These are phyloP conservation scores for Osmoderma eremita DNA, from an alignment of 2,888 invertebrate species.

Conservation along the genomic window DNA sequence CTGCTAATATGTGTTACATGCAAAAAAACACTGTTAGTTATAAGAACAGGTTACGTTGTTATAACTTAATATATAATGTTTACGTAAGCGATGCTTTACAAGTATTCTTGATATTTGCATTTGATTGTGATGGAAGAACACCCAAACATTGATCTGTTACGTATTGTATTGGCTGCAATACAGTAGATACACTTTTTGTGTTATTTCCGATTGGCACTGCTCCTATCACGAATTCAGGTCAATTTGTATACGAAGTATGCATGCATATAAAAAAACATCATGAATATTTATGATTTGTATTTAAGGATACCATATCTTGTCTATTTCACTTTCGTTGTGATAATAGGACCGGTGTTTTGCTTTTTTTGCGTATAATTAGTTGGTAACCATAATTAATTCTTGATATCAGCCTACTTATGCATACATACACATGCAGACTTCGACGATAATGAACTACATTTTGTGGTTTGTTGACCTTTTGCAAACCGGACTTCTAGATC, in stretches of 20 bases:
- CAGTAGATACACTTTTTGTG: no score
- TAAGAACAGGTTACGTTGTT: no score
- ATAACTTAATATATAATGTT: no score
- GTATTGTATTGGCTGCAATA: no score
- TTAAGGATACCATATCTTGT: slow-evolving; percentile 13
- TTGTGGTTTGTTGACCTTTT: slow-evolving; percentile 8
- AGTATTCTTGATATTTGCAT: no score
- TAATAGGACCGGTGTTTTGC: background rate
- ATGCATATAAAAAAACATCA: background rate
- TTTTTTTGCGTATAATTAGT: slow-evolving; percentile 6
- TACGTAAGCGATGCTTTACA: no score
- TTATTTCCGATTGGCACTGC: background rate
- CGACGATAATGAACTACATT: background rate
- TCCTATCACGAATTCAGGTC: background rate
- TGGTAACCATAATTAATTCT: background rate
- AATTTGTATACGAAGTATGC: background rate
- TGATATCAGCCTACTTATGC: background rate
- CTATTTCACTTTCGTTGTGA: background rate
- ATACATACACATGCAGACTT: background rate
- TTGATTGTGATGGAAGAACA: no score
- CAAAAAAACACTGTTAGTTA: no score
- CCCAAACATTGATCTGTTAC: no score
- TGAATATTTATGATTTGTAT: slow-evolving; percentile 6
- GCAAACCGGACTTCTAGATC: background rate
- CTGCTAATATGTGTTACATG: no score